Evolutionary conservation across 2,888 invertebrate species (phyloP), one percentile per base, ranked within the genome.

Genomic region (Noctua janthina): DNA sequence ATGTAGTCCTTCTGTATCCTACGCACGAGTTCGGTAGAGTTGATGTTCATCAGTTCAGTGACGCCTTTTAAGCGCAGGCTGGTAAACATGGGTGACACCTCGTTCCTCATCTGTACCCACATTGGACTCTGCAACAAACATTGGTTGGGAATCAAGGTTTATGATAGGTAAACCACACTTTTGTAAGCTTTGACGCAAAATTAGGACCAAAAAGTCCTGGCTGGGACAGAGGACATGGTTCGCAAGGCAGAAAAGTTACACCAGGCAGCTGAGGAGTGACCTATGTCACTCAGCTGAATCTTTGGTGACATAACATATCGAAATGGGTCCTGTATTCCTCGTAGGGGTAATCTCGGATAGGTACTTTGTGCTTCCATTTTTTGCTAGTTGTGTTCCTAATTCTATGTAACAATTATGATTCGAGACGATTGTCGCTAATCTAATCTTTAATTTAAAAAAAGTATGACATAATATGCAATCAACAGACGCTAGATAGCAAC

Each of bases 41-140:
- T 96, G 7, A 89, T 83, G 77, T 96, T 96, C 96, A 96, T 96
- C n/a, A 95, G 90, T 67, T 95, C 93, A 0, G 95, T 94, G 66
- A 94, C 83, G 35, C 87, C 88, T 80, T 92, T 94, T 72, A 96
- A 86, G 0, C 95, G 92, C 29, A 90, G 73, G 3, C 94, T 91
- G 0, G 96, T 96, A 82, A 96, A 96, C 93, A 95, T 93, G 1
- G 96, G 94, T 0, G 95, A 92, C 2, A 96, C 74, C 39, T 95
- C 94, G 35, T 93, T 91, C 59, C 95, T 91, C 91, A 96, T 92
- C 54, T 91, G 82, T 0, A 90, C 80, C 96, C 96, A 96, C 82
- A 91, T 90, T 39, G 96, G 96, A 75, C 94, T 94, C 96, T 96
- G 82, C 43, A 79, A 59, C 29, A 76, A 76, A 39, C n/a, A 56